These are phyloP conservation scores for Trachelus tabidus DNA, from an alignment of 2,888 invertebrate species.

Conservation along the genomic window DNA sequence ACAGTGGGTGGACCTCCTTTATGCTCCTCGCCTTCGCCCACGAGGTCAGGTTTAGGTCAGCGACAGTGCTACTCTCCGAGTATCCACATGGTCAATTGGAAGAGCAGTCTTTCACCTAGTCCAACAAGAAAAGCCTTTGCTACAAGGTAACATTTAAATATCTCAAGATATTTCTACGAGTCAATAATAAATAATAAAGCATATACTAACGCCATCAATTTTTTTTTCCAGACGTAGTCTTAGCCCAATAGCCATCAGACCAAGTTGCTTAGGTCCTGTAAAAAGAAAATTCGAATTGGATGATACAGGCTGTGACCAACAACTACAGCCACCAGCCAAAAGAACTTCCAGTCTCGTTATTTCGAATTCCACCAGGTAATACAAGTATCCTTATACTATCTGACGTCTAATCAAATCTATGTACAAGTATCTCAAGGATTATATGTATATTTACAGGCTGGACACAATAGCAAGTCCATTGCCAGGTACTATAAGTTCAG, in stretches of 20 bases:
- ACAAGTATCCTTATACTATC: neutral
- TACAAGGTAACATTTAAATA: conserved; percentile 67
- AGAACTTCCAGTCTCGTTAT: conserved; percentile 60
- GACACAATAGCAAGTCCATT: conserved; percentile 65
- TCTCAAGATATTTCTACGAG: neutral
- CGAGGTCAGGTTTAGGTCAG: conserved; percentile 66
- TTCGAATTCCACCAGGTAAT: conserved; percentile 59
- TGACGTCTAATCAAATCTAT: neutral
- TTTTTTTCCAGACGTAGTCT: conserved; percentile 74
- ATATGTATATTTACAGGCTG: conserved; percentile 37
- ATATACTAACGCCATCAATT: conserved; percentile 1
- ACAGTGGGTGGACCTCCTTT: conserved; percentile 66
- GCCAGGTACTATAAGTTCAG: conserved; percentile 70
- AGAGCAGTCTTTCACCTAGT: conserved; percentile 78
- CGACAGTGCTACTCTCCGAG: conserved; percentile 72
- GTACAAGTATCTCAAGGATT: neutral
- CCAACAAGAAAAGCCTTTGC: conserved; percentile 87
- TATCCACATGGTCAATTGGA: conserved; percentile 68
- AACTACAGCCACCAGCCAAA: conserved; percentile 61
- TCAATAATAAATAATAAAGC: neutral
- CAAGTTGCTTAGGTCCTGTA: conserved; percentile 67
- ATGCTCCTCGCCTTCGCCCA: conserved; percentile 74
- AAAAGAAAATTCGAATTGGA: conserved; percentile 76
- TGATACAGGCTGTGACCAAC: conserved; percentile 63
- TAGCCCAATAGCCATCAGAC: conserved; percentile 87